Evolutionary conservation across 2,113 vertebrate genomes (phyloP).

Genomic region (Chitala chitala): DNA sequence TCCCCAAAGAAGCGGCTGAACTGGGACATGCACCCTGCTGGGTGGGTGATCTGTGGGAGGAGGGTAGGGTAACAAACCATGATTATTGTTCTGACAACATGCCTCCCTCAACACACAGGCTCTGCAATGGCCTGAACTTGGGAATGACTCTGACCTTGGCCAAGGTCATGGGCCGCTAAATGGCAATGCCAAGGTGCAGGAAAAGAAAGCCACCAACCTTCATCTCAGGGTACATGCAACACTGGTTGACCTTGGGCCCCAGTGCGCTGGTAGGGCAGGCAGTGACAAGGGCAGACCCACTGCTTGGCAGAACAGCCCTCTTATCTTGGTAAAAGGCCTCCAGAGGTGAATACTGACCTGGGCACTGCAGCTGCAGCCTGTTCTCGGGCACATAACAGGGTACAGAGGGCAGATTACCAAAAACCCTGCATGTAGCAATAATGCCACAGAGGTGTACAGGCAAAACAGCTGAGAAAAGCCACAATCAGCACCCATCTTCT

Average conservation of each 20-base stretch:
- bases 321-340: conserved; percentile 98
- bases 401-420: no score
- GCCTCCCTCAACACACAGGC: no score
- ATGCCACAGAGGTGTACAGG: no score
- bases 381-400: conserved; percentile 16
- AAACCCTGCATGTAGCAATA: no score
- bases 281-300: conserved; percentile 64
- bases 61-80: no score
- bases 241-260: conserved; percentile 83
- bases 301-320: conserved; percentile 77
- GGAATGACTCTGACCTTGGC: no score
- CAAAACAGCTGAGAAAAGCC: no score
- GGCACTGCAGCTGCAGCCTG: conserved; percentile 90
- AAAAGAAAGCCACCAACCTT: conserved; percentile 79
- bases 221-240: conserved; percentile 97
- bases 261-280: conserved; percentile 67
- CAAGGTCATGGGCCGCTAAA: no score
- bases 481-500: no score
- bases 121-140: no score
- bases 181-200: no score
- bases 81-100: no score
- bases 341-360: conserved; percentile 89
- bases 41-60: conserved; percentile 85
- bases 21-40: conserved; percentile 98
- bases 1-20: conserved; percentile 98